Evolutionary conservation across 2,888 invertebrate species (phyloP), one percentile per base, ranked within the genome.

Genomic region (Pyralis farinalis): DNA sequence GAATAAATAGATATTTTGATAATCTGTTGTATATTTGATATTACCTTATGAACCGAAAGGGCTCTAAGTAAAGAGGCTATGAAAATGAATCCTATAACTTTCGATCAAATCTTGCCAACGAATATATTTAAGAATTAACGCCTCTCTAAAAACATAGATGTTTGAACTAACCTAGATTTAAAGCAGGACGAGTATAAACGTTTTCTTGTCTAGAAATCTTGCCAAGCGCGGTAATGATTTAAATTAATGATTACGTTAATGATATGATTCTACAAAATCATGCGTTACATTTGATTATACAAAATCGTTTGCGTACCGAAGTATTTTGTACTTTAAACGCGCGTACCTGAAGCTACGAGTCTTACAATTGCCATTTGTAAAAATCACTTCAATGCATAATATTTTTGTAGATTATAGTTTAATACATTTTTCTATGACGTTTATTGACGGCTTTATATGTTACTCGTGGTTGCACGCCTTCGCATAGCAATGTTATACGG

Each of bases 291-390:
- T n/a, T n/a, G n/a, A n/a, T 16, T 16, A 16, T 4, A 16, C 39
- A 40, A 40, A 9, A n/a, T n/a, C n/a, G n/a, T n/a, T n/a, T n/a
- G n/a, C n/a, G n/a, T 25, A 34, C 12, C 40, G 16, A 42, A 27
- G 39, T 47, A 34, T 42, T 42, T 37, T 37, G n/a, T 36, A 40
- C 45, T 34, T 40, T 53, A 57, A 50, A 63, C 65, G 63, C 65
- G 63, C 16, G 16, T 66, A 60, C 53, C 54, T 61, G 55, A 65
- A 50, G 60, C 55, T 56, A 16, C 16, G 16, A 16, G 16, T 16
- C 10, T 28, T 9, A 25, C 7, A n/a, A 32, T 33, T 28, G 39
- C 28, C 38, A 39, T 39, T 31, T 25, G 7, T 28, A 20, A 28
- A 27, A 39, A 39, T 33, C 33, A 38, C 32, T 16, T 12, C 1